Evolutionary conservation across 2,113 vertebrate genomes (phyloP).

Genomic region (Tapirus terrestris): DNA sequence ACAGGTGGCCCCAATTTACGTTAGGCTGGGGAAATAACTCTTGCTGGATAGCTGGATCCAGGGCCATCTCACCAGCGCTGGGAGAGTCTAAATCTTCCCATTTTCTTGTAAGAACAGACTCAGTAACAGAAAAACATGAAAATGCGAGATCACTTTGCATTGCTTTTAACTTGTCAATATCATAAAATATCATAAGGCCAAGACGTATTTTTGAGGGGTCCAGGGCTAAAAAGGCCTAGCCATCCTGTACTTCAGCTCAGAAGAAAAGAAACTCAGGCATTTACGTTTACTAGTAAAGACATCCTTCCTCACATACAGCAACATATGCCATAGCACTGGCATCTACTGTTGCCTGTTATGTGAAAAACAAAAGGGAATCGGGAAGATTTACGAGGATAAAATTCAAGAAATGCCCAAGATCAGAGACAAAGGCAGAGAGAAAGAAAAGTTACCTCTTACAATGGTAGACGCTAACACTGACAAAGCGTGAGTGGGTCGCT

Average conservation of each 20-base stretch:
- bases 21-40: background rate
- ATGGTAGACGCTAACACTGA: background rate
- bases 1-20: background rate
- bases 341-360: background rate
- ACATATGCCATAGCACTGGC: background rate
- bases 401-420: background rate
- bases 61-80: background rate
- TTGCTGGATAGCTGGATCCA: background rate
- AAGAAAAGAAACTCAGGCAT: background rate
- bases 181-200: background rate
- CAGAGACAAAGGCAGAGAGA: background rate
- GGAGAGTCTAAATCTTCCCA: background rate
- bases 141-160: background rate
- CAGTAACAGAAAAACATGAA: background rate
- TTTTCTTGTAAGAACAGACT: background rate
- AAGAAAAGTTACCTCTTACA: background rate
- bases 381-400: background rate
- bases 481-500: background rate
- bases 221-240: background rate
- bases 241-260: background rate
- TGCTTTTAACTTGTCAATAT: background rate
- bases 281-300: slow-evolving; percentile 3
- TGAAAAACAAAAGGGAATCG: slow-evolving; percentile 16
- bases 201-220: background rate
- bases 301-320: background rate